phyloP scores from a whole-genome alignment of 2,888 invertebrate species.

The Strigamia maritima region DNA sequence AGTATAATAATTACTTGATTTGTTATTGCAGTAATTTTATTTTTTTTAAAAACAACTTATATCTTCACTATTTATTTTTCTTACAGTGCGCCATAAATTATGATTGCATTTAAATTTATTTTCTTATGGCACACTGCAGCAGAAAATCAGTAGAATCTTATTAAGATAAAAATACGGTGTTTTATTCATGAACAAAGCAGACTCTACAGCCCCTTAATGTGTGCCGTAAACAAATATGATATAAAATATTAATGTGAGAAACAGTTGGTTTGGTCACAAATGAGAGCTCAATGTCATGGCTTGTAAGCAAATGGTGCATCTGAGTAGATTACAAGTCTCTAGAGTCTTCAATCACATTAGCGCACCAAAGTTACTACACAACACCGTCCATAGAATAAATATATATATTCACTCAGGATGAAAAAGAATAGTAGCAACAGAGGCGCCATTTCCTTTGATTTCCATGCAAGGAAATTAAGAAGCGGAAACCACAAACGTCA shows the following conservation, averaged over 20 bases:
- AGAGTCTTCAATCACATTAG: constrained; percentile 31
- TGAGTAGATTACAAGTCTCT: constrained; percentile 34
- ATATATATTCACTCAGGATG: constrained; percentile 9
- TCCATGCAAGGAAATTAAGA: constrained; percentile 27
- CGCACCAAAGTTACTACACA: not conserved
- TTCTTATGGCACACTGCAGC: not conserved
- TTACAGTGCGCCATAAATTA: not conserved
- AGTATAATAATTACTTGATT: too few relatives aligned
- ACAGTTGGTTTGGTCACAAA: constrained; percentile 25
- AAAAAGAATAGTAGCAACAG: constrained; percentile 28
- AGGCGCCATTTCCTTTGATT: constrained; percentile 34
- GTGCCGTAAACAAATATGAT: not conserved
- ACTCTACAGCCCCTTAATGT: not conserved
- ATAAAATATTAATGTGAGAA: constrained; percentile 30
- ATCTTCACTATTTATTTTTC: too few relatives aligned
- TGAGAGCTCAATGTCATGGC: constrained; percentile 32
- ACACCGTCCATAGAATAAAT: constrained; percentile 25
- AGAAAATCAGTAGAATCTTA: not conserved
- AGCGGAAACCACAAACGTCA: constrained; percentile 34
- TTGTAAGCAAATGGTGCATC: constrained; percentile 22
- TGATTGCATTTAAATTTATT: not conserved
- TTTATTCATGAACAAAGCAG: not conserved
- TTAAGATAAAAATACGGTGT: constrained; percentile 5
- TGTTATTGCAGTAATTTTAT: too few relatives aligned
- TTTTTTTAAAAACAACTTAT: too few relatives aligned